Base-by-base conservation (phyloP, 2,797 vertebrate species). In the Danio kyathit region DNA sequence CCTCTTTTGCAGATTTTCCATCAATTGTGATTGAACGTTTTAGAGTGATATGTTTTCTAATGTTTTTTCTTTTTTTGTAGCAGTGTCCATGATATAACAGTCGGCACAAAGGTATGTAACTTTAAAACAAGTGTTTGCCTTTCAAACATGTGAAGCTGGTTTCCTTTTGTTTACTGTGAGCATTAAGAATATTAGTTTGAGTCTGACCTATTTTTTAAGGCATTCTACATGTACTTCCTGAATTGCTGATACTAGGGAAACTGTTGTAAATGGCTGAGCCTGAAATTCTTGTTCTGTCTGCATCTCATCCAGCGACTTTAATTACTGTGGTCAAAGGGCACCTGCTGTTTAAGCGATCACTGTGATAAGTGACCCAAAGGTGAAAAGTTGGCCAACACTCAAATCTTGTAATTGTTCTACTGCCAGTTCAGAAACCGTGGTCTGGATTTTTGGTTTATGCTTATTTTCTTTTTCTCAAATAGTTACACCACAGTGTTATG, bases 61-160 rank as follows among this genome's bases (percentile, higher is more conserved):
- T 56, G 38, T 14, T 63, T 1, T 84, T 74, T 84, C 4, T 64
- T 29, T 56, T 79, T 84, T 91, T 82, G 76, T 95, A 98, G 97
- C 91, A 95, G 98, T 94, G 97, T 98, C 95, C 97, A 98, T 97
- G 97, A 99, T 93, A 97, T 97, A 96, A 95, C 97, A 94, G 97
- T 98, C 95, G 97, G 97, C 95, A 99, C 97, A 91, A 99, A 99
- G 97, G 97, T 99, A 98, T 80, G 96, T 85, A 1, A 8, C 5
- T 29, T 51, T 29, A 29, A 29, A 1, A 29, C 29, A 29, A 29
- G 41, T 44, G 41, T 44, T 10, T 16, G 48, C 10, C 13, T 56
- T 56, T 19, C 21, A 51, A 38, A n/a, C 38, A 10, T 70, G 7
- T 61, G 9, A 38, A 8, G 21, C 16, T 29, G 2, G 6, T 46